These are phyloP conservation scores for Eulimnadia texana DNA, from an alignment of 1,140 invertebrate genomes.

Conservation along the genomic window DNA sequence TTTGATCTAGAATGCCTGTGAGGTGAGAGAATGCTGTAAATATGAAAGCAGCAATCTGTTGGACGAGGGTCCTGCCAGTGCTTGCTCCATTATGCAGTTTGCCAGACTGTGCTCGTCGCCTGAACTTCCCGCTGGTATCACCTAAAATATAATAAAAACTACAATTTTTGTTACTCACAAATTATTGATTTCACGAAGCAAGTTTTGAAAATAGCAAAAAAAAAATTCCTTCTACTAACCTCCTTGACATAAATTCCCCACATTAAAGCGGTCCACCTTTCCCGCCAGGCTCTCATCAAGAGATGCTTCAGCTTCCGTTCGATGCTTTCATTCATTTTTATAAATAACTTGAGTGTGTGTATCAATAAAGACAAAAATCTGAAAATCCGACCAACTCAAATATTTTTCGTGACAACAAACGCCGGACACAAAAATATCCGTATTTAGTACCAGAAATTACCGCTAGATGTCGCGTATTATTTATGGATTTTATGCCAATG, in stretches of 20 bases:
- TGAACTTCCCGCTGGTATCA: slow-evolving; percentile 45
- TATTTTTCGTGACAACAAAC: too few relatives aligned
- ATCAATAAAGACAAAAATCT: too few relatives aligned
- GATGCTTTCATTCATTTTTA: neutral
- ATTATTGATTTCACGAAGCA: too few relatives aligned
- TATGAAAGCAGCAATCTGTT: slow-evolving; percentile 82
- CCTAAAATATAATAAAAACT: too few relatives aligned
- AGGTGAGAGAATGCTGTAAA: slow-evolving; percentile 76
- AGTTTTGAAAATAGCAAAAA: too few relatives aligned
- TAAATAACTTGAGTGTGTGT: too few relatives aligned
- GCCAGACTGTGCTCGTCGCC: slow-evolving; percentile 83
- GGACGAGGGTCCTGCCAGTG: slow-evolving; percentile 75
- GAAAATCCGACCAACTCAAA: too few relatives aligned
- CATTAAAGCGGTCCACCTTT: slow-evolving; percentile 84
- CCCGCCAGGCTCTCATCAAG: slow-evolving; percentile 75
- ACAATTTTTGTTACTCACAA: too few relatives aligned
- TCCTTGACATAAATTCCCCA: slow-evolving; percentile 93
- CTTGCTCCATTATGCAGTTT: slow-evolving; percentile 83
- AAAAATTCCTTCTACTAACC: slow-evolving; percentile 32
- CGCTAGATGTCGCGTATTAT: too few relatives aligned
- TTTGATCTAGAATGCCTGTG: slow-evolving; percentile 38
- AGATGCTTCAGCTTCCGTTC: slow-evolving; percentile 43
- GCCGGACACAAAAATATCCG: too few relatives aligned
- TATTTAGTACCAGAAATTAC: too few relatives aligned
- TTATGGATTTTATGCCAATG: too few relatives aligned